A percentile compares a stretch with the other conserved stretches of the same genome.
phyloP scores from a whole-genome alignment of 2,113 vertebrate genomes.

The Trogon melanurus region DNA sequence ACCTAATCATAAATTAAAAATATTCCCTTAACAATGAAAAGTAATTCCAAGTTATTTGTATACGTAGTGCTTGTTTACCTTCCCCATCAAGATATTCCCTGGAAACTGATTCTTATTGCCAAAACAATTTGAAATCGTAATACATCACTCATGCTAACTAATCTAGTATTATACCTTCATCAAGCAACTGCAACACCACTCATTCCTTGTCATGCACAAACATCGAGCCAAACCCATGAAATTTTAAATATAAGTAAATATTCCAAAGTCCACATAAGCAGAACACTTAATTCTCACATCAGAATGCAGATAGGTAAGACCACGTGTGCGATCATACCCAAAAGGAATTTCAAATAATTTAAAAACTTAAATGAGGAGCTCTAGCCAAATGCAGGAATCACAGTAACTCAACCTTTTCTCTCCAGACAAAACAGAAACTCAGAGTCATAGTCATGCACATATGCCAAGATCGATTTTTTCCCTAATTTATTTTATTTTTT shows the following conservation, averaged over 20 bases:
- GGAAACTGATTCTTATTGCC: conserved; percentile 41
- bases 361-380: neutral
- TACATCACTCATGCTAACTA: conserved; percentile 30
- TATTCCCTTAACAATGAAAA: conserved; percentile 3
- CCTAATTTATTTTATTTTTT: neutral
- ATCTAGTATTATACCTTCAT: conserved; percentile 13
- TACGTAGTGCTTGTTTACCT: conserved; percentile 55
- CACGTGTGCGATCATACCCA: neutral
- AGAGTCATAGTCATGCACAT: neutral
- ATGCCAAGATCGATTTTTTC: neutral
- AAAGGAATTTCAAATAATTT: neutral
- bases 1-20: conserved; percentile 63
- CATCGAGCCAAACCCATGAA: conserved; percentile 24
- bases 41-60: conserved; percentile 27
- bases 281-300: conserved; percentile 42
- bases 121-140: conserved; percentile 38
- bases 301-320: conserved; percentile 26
- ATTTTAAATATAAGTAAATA: conserved; percentile 68
- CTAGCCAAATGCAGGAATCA: neutral
- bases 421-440: neutral
- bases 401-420: neutral
- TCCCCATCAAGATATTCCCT: conserved; percentile 21
- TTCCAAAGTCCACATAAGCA: neutral
- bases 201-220: conserved; percentile 26
- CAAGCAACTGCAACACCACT: neutral